Percentiles rank a stretch among this genome's conserved stretches.
phyloP scores from a whole-genome alignment of 1,140 invertebrate genomes.

The Pogonognathellus flavescens region DNA sequence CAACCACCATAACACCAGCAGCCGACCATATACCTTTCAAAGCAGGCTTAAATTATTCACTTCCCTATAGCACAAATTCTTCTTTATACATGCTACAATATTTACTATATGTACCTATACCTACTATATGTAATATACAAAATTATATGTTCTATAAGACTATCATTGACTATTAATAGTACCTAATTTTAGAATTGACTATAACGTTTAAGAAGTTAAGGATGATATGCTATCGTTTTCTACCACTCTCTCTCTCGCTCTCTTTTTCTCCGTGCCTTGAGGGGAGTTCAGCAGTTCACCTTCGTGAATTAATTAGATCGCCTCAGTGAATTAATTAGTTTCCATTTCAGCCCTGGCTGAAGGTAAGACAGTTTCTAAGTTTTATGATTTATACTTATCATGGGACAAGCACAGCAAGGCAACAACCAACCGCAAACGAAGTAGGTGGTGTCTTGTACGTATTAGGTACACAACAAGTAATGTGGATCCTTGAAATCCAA shows the following conservation, averaged over 20 bases:
- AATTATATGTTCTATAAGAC: not conserved
- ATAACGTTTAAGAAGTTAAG: too few species aligned
- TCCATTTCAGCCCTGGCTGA: not conserved
- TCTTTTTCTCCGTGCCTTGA: not conserved
- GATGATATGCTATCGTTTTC: not conserved
- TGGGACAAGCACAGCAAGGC: not conserved
- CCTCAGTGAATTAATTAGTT: constrained; percentile 50
- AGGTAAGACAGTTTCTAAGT: constrained; percentile 23
- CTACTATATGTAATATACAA: not conserved
- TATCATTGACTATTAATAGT: not conserved
- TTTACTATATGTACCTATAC: too few species aligned
- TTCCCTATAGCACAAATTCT: not conserved
- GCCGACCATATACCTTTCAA: not conserved
- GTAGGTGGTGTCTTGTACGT: too few species aligned
- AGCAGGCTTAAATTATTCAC: constrained; percentile 31
- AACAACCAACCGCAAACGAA: too few species aligned
- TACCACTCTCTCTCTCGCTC: not conserved
- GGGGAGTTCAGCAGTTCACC: constrained; percentile 28
- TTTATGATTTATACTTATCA: constrained; percentile 17
- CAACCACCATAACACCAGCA: too few species aligned
- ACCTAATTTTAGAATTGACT: not conserved
- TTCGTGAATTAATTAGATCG: constrained; percentile 45
- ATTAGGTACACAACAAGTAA: too few species aligned
- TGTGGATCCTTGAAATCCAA: too few species aligned
- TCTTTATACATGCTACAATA: not conserved